A percentile compares a stretch with the other conserved stretches of the same genome.
phyloP scores from a whole-genome alignment of 2,113 vertebrate genomes.

The Heteronetta atricapilla region DNA sequence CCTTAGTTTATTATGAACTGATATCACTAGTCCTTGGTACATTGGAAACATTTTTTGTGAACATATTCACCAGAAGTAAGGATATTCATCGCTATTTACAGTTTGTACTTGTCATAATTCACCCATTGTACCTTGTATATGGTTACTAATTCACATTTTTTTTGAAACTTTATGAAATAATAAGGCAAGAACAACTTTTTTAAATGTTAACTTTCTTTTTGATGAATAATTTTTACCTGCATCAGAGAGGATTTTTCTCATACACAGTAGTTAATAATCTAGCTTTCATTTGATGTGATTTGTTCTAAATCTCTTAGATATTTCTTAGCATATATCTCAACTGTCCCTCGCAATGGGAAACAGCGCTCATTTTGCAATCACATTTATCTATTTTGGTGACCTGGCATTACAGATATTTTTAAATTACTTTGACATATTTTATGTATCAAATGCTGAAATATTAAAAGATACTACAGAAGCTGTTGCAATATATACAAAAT shows the following conservation, averaged over 20 bases:
- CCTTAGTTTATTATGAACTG: not conserved
- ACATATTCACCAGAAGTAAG: not conserved
- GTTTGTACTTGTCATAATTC: not conserved
- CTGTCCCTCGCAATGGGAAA: not conserved
- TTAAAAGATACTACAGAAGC: not conserved
- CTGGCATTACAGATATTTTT: not conserved
- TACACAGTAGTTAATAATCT: not conserved
- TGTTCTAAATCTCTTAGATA: not conserved
- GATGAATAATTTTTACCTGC: slow-evolving; percentile 1
- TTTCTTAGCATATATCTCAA: not conserved
- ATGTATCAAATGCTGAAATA: not conserved
- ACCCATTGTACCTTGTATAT: not conserved
- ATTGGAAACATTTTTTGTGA: not conserved
- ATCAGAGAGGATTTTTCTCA: not conserved
- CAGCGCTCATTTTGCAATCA: not conserved
- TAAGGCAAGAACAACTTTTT: not conserved
- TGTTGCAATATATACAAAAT: not conserved
- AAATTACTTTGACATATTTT: not conserved
- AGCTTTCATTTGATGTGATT: not conserved
- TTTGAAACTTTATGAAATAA: not conserved
- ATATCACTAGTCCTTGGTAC: not conserved
- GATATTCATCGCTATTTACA: not conserved
- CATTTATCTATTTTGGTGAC: not conserved
- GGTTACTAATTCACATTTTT: not conserved
- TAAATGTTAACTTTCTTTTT: not conserved